phyloP scores from a whole-genome alignment of 2,797 vertebrate genomes.

The Pseudochirops cupreus region DNA sequence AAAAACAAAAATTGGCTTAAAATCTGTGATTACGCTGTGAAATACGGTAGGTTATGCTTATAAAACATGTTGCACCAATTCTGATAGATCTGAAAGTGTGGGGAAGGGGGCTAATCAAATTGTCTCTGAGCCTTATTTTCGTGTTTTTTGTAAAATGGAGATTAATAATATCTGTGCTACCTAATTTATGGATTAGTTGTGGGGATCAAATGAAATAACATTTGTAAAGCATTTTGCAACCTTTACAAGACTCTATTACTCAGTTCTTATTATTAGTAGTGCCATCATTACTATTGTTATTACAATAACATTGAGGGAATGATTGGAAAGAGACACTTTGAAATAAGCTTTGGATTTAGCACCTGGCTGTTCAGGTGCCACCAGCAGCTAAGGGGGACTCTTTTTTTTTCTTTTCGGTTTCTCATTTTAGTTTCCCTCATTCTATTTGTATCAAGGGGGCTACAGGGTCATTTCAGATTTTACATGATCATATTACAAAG shows the following conservation, averaged over 20 bases:
- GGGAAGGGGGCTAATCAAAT: background rate
- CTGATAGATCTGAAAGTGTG: background rate
- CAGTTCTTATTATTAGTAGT: background rate
- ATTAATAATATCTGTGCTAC: background rate
- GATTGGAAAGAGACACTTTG: background rate
- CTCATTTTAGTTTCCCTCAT: background rate
- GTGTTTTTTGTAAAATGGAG: background rate
- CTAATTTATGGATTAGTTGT: background rate
- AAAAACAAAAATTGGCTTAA: too few species aligned
- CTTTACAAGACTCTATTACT: background rate
- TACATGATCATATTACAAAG: background rate
- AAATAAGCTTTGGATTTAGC: background rate
- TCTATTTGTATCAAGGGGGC: background rate
- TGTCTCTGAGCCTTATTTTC: background rate
- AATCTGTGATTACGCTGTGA: too few species aligned
- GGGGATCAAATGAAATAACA: background rate
- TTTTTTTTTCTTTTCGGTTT: background rate
- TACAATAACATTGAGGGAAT: background rate
- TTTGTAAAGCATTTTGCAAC: background rate
- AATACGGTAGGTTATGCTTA: too few species aligned
- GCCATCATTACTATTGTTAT: background rate
- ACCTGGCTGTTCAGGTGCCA: background rate
- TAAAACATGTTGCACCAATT: background rate
- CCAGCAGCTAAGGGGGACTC: background rate
- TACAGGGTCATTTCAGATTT: background rate